A percentile compares a stretch with the other conserved stretches of the same genome.
Conservation (phyloP, 2,113 vertebrate species). For the Peromyscus californicus region DNA sequence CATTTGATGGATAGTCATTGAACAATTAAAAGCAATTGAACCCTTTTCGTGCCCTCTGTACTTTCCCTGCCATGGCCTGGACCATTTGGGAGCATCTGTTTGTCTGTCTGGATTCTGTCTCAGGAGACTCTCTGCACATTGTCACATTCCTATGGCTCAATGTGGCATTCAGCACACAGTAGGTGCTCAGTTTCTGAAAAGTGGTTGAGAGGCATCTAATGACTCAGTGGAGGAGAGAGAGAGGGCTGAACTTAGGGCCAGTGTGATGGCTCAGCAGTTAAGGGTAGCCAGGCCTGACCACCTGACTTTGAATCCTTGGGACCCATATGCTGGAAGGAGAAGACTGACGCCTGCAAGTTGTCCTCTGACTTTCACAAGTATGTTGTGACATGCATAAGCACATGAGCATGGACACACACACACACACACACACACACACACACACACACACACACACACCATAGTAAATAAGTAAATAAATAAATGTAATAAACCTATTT, state of each 20-base stretch:
- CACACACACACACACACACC: background rate
- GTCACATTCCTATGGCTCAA: fast-evolving
- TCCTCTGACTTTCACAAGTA: background rate
- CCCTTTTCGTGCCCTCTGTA: fast-evolving
- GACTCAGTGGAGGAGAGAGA: background rate
- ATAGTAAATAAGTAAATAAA: background rate
- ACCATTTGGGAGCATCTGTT: fast-evolving
- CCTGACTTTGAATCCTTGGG: background rate
- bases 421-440: background rate
- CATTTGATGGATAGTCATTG: background rate
- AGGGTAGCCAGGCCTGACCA: too few species aligned
- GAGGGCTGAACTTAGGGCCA: too few species aligned
- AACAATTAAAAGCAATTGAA: background rate
- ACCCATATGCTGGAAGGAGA: background rate
- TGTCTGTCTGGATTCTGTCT: background rate
- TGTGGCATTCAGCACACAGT: too few species aligned
- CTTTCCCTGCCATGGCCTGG: fast-evolving
- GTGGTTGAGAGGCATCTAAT: too few species aligned
- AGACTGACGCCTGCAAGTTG: background rate
- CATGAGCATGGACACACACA: background rate
- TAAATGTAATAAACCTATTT: background rate
- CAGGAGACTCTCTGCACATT: background rate
- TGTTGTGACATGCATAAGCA: background rate
- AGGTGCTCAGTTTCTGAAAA: background rate
- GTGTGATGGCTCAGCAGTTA: background rate